Percentiles rank a stretch among this genome's conserved stretches.
These are phyloP conservation scores for Lanius collurio DNA, from an alignment of 2,113 vertebrate genomes.

Conservation along the genomic window DNA sequence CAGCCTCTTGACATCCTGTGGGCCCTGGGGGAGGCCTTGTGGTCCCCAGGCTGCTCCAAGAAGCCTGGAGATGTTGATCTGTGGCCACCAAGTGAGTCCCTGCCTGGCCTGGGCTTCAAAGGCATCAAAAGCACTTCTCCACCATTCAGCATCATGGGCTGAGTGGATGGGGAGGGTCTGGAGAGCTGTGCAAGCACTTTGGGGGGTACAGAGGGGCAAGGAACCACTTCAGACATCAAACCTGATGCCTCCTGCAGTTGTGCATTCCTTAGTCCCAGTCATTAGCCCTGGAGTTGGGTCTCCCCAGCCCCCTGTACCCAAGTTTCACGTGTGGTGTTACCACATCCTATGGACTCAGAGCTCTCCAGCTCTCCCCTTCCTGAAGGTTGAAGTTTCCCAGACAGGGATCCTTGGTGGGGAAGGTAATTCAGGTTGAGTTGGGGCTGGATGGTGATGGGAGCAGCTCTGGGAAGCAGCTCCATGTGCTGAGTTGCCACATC, in stretches of 20 bases:
- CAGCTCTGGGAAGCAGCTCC: background rate
- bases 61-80: background rate
- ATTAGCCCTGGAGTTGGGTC: background rate
- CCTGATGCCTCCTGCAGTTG: background rate
- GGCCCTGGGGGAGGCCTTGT: background rate
- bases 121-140: background rate
- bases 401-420: background rate
- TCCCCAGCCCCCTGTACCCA: background rate
- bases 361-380: background rate
- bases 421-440: rapidly evolving
- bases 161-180: background rate
- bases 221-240: background rate
- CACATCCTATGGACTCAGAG: background rate
- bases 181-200: background rate
- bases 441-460: background rate
- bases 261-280: background rate
- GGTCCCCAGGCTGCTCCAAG: background rate
- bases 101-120: background rate
- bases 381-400: background rate
- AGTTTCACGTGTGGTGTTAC: background rate
- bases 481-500: background rate
- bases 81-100: background rate
- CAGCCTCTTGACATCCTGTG: rapidly evolving
- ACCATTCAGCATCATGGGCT: rapidly evolving
- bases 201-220: rapidly evolving